These are phyloP conservation scores for Manis crassicaudata DNA, from an alignment of 2,797 vertebrate species.

Conservation along the genomic window DNA sequence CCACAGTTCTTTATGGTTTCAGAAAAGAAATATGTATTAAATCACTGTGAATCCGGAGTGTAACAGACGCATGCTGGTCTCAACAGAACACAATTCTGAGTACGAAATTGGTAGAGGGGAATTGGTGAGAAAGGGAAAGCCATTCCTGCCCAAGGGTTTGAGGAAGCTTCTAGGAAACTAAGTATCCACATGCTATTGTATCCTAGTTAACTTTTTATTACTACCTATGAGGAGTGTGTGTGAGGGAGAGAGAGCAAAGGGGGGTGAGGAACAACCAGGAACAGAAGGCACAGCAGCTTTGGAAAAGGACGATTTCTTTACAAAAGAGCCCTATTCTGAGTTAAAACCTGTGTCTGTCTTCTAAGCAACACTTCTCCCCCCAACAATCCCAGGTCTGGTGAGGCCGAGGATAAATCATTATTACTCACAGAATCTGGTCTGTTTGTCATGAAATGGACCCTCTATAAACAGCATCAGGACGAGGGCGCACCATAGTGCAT, in stretches of 20 bases:
- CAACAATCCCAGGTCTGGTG: neutral
- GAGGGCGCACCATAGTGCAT: neutral
- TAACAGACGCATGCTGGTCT: neutral
- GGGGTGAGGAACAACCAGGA: rapidly evolving
- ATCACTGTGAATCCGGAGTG: neutral
- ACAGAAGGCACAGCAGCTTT: neutral
- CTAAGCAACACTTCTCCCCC: neutral
- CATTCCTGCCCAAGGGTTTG: neutral
- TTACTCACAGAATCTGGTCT: neutral
- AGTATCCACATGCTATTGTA: neutral
- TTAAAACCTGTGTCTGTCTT: neutral
- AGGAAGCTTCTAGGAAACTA: neutral
- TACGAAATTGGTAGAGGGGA: neutral
- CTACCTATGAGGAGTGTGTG: no score
- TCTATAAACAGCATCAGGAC: neutral
- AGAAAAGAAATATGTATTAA: slow-evolving; percentile 9
- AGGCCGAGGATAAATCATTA: neutral
- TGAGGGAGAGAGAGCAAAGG: neutral
- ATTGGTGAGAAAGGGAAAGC: neutral
- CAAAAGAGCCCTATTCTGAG: neutral
- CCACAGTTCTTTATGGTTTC: neutral
- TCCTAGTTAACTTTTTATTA: neutral
- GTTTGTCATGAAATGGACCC: neutral
- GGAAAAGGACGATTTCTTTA: neutral
- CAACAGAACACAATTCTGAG: slow-evolving; percentile 7